phyloP scores from a whole-genome alignment of 1,140 invertebrate species.

The Carcinoscorpius rotundicauda region DNA sequence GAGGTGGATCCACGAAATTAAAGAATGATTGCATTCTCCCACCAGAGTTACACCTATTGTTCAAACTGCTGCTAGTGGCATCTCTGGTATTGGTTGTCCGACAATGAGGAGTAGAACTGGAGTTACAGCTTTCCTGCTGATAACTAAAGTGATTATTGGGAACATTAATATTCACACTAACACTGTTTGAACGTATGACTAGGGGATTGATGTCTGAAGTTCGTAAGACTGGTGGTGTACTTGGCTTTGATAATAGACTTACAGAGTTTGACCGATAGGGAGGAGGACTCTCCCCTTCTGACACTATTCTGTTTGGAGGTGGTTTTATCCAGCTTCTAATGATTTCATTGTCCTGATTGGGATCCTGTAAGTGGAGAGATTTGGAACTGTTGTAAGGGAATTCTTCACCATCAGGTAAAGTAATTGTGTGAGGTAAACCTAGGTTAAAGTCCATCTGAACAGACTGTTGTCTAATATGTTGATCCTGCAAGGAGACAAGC shows the following conservation, averaged over 20 bases:
- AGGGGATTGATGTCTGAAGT: constrained; percentile 11
- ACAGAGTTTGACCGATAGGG: constrained; percentile 48
- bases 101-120: constrained; percentile 4
- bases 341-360: constrained; percentile 50
- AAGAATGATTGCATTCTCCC: constrained; percentile 10
- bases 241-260: constrained; percentile 29
- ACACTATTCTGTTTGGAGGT: constrained; percentile 55
- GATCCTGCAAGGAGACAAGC: constrained; percentile 41
- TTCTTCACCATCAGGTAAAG: constrained; percentile 56
- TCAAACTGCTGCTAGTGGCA: constrained; percentile 11
- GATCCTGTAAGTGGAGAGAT: constrained; percentile 46
- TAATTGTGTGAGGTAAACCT: constrained; percentile 50
- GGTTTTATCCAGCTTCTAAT: constrained; percentile 54
- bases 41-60: constrained; percentile 11
- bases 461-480: constrained; percentile 43
- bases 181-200: constrained; percentile 23
- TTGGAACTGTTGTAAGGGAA: constrained; percentile 46
- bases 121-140: background rate
- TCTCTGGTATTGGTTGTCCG: constrained; percentile 7
- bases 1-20: constrained; percentile 13
- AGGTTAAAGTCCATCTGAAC: constrained; percentile 48
- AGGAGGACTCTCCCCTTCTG: constrained; percentile 50
- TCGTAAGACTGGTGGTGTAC: constrained; percentile 9
- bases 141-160: background rate
- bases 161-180: constrained; percentile 14